Conservation (phyloP, 35 echinoderm and acorn worm genomes). For the Diadema setosum region DNA sequence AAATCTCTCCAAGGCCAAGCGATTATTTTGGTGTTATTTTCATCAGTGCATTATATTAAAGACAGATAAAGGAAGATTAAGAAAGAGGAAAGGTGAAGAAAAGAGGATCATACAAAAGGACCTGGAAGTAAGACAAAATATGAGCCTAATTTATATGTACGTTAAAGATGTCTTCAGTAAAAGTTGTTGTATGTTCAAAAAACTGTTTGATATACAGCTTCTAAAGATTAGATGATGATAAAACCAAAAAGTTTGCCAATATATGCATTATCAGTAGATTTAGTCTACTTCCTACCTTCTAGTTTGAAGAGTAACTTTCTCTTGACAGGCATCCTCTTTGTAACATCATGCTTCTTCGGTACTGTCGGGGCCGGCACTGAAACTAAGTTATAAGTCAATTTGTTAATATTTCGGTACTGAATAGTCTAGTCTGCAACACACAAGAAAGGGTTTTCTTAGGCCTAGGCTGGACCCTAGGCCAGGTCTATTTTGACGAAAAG, state of each 20-base stretch:
- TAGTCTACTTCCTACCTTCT: conserved; percentile 11
- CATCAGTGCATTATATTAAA: background rate
- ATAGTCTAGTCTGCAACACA: background rate
- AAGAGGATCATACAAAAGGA: background rate
- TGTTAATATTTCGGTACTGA: background rate
- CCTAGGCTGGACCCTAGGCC: no score
- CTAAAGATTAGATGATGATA: conserved; percentile 9
- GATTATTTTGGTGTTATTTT: background rate
- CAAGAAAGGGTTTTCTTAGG: background rate
- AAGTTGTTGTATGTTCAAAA: conserved; percentile 5
- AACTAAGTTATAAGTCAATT: background rate
- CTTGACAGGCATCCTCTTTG: background rate
- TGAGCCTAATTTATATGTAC: background rate
- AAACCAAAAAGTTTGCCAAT: background rate
- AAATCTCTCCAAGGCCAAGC: background rate
- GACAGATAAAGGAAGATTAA: background rate
- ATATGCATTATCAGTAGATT: conserved; percentile 7
- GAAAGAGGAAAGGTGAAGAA: background rate
- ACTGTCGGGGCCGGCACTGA: background rate
- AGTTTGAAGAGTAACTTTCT: background rate
- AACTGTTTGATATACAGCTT: background rate
- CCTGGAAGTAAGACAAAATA: background rate
- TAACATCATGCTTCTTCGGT: background rate
- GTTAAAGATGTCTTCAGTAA: background rate
- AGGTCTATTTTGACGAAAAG: no score